A percentile compares a stretch with the other conserved stretches of the same genome.
These are phyloP conservation scores for Sebastes nivosus DNA, from an alignment of 2,797 vertebrate genomes.

Conservation along the genomic window DNA sequence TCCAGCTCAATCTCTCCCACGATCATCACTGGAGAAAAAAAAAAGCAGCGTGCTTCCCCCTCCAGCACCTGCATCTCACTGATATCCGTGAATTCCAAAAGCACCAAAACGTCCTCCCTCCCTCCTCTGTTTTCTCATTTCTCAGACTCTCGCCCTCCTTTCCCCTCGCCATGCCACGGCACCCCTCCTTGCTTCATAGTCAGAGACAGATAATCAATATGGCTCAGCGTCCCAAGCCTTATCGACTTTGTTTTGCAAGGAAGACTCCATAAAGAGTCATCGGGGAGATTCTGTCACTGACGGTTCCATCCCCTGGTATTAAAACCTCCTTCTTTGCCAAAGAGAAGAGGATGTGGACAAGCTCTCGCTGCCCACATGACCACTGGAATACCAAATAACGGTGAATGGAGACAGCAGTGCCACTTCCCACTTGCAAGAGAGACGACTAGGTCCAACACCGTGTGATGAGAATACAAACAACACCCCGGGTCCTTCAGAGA, in stretches of 20 bases:
- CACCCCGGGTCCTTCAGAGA: slow-evolving; percentile 13
- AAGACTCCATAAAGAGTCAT: slow-evolving; percentile 91
- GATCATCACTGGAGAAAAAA: slow-evolving; percentile 13
- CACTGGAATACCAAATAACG: slow-evolving; percentile 61
- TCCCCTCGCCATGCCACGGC: slow-evolving; percentile 36
- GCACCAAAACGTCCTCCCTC: slow-evolving; percentile 32
- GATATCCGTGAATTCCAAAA: slow-evolving; percentile 49
- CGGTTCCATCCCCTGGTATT: slow-evolving; percentile 83
- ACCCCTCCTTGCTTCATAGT: slow-evolving; percentile 77
- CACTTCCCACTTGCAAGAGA: slow-evolving; percentile 52
- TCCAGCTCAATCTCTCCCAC: slow-evolving; percentile 14
- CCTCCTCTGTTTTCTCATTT: slow-evolving; percentile 6
- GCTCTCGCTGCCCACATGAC: slow-evolving; percentile 19
- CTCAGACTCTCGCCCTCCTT: slow-evolving; percentile 8
- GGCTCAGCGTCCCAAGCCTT: slow-evolving; percentile 83
- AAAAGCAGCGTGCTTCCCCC: slow-evolving; percentile 24
- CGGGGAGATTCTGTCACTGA: slow-evolving; percentile 86
- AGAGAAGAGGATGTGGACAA: slow-evolving; percentile 43
- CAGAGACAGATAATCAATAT: slow-evolving; percentile 90
- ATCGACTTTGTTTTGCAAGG: slow-evolving; percentile 88
- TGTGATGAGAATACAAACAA: slow-evolving; percentile 59
- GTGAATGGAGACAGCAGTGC: slow-evolving; percentile 49
- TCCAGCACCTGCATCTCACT: slow-evolving; percentile 47
- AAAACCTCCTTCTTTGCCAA: slow-evolving; percentile 69
- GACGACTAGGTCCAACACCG: slow-evolving; percentile 45